Conservation (phyloP, 2,888 invertebrate genomes). For the Cephus pulcher region DNA sequence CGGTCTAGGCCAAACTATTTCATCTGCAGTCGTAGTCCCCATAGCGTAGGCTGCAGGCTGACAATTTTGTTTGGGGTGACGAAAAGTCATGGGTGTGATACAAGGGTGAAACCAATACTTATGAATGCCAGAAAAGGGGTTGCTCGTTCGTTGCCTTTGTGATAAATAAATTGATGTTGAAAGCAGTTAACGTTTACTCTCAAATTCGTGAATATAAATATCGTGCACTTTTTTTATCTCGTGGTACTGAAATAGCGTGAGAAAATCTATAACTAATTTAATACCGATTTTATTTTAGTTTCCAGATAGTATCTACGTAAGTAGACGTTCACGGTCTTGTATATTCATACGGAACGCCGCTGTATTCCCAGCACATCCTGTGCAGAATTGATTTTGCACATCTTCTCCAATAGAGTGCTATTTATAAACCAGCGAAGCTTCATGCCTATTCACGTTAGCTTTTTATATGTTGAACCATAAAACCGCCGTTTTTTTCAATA, state of each 20-base stretch:
- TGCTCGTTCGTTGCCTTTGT: neutral
- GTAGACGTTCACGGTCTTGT: neutral
- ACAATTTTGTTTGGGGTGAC: slow-evolving; percentile 44
- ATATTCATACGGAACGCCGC: neutral
- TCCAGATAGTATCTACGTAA: too few species aligned
- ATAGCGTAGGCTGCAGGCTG: slow-evolving; percentile 40
- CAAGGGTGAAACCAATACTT: neutral
- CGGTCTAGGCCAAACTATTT: slow-evolving; percentile 40
- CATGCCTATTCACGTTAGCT: neutral
- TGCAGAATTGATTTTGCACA: neutral
- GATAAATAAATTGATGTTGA: neutral
- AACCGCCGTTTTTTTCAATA: neutral
- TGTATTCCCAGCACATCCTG: neutral
- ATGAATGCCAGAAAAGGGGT: neutral
- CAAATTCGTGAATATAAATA: neutral
- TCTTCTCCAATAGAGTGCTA: neutral
- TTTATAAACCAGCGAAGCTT: neutral
- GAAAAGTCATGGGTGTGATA: slow-evolving; percentile 12
- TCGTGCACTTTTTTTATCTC: neutral
- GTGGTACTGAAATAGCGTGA: neutral
- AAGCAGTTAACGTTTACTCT: neutral
- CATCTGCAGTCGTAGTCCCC: slow-evolving; percentile 32
- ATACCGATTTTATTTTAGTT: neutral
- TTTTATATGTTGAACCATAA: neutral
- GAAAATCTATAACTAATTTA: neutral